Percentiles rank a stretch among this genome's conserved stretches.
Conservation (phyloP, 2,797 vertebrate genomes). For the Anguilla megastoma region DNA sequence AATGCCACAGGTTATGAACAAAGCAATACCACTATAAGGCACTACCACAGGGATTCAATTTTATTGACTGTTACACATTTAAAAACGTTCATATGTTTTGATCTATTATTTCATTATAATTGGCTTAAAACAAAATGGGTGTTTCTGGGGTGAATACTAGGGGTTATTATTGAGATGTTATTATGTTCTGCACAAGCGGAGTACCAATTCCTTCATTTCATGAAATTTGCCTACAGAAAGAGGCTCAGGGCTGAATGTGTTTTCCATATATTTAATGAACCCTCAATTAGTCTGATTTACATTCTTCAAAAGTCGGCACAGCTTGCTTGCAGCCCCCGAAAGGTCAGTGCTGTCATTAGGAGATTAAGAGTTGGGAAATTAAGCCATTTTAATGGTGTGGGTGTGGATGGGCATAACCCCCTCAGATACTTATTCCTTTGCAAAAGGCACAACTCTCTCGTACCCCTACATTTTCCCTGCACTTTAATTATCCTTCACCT, state of each 20-base stretch:
- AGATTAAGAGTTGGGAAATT: constrained; percentile 46
- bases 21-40: no score
- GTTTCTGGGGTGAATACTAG: neutral
- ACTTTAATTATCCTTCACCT: neutral
- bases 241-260: constrained; percentile 13
- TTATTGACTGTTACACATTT: neutral
- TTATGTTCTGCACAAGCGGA: constrained; percentile 7
- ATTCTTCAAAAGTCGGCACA: constrained; percentile 44
- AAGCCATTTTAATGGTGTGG: constrained; percentile 38
- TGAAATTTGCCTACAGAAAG: constrained; percentile 31
- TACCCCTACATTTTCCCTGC: neutral
- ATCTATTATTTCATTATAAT: neutral
- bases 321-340: constrained; percentile 37
- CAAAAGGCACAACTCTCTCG: neutral
- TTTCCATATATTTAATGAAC: constrained; percentile 39
- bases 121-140: constrained; percentile 6
- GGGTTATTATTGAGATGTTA: constrained; percentile 9
- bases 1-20: no score
- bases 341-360: constrained; percentile 44
- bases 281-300: constrained; percentile 45
- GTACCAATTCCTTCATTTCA: constrained; percentile 30
- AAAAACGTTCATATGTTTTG: neutral
- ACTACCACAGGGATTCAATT: no score
- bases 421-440: neutral
- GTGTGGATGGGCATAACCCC: constrained; percentile 31